phyloP scores from a whole-genome alignment of 2,113 vertebrate species.

The Monopterus albus region DNA sequence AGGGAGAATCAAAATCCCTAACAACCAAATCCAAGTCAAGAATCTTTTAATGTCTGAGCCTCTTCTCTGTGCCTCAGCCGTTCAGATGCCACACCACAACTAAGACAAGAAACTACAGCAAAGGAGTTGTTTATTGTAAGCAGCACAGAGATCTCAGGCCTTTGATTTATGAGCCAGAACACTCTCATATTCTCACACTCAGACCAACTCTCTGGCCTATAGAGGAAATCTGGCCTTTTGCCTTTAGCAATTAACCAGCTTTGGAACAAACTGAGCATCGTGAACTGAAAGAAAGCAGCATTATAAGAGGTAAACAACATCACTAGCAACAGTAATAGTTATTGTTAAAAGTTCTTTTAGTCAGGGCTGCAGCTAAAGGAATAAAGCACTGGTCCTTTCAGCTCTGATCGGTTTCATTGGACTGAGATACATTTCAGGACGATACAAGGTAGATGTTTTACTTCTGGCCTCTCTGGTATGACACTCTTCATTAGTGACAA shows the following conservation, averaged over 20 bases:
- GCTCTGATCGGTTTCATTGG: conserved; percentile 43
- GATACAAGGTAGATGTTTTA: conserved; percentile 52
- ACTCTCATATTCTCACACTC: conserved; percentile 26
- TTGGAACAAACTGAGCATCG: conserved; percentile 7
- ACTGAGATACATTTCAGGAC: conserved; percentile 45
- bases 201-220: conserved; percentile 19
- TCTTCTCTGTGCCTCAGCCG: conserved; percentile 27
- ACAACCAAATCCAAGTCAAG: conserved; percentile 72
- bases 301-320: conserved; percentile 36
- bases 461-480: conserved; percentile 43
- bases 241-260: conserved; percentile 52
- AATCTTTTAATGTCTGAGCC: conserved; percentile 57
- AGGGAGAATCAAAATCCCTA: conserved; percentile 48
- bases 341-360: conserved; percentile 30
- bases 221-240: conserved; percentile 41
- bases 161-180: conserved; percentile 61
- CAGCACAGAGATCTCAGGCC: conserved; percentile 21
- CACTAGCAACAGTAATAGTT: conserved; percentile 18
- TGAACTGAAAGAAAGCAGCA: background rate
- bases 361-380: conserved; percentile 24
- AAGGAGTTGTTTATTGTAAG: conserved; percentile 46
- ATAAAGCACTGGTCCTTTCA: conserved; percentile 39
- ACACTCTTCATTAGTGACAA: conserved; percentile 67
- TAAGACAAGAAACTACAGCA: conserved; percentile 27
- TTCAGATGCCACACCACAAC: conserved; percentile 23